A percentile compares a stretch with the other conserved stretches of the same genome.
These are phyloP conservation scores for Hemicrepidius hirtus DNA, from an alignment of 2,888 invertebrate species.

Conservation along the genomic window DNA sequence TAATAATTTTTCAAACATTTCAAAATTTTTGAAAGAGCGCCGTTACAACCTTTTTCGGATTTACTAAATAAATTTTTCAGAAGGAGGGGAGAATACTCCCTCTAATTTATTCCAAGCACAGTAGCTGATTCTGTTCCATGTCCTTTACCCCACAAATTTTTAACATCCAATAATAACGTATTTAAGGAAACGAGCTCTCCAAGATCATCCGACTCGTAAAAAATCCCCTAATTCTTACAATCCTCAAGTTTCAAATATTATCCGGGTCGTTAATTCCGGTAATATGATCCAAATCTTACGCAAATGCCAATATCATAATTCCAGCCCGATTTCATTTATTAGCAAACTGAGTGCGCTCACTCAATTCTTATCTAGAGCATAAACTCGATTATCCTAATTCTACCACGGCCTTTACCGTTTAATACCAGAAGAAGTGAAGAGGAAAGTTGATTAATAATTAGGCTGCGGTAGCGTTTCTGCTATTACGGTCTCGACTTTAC, in stretches of 20 bases:
- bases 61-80: too few relatives aligned
- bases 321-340: slow-evolving; percentile 22
- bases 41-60: too few relatives aligned
- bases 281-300: slow-evolving; percentile 7
- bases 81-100: too few relatives aligned
- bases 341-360: slow-evolving; percentile 10
- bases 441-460: slow-evolving; percentile 40
- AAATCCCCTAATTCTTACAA: background rate
- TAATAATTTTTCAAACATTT: too few relatives aligned
- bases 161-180: too few relatives aligned
- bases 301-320: slow-evolving; percentile 29
- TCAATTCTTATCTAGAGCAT: slow-evolving; percentile 27
- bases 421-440: slow-evolving; percentile 28
- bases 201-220: slow-evolving; percentile 1
- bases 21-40: too few relatives aligned
- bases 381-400: slow-evolving; percentile 32
- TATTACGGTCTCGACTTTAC: slow-evolving; percentile 23
- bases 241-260: background rate
- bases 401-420: slow-evolving; percentile 14
- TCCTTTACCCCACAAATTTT: too few relatives aligned
- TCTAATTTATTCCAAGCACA: too few relatives aligned
- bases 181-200: background rate
- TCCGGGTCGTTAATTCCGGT: slow-evolving; percentile 9
- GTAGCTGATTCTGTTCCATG: too few relatives aligned
- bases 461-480: slow-evolving; percentile 25